Evolutionary conservation across 2,888 invertebrate genomes (phyloP).

Genomic region (Octonoba sinensis): DNA sequence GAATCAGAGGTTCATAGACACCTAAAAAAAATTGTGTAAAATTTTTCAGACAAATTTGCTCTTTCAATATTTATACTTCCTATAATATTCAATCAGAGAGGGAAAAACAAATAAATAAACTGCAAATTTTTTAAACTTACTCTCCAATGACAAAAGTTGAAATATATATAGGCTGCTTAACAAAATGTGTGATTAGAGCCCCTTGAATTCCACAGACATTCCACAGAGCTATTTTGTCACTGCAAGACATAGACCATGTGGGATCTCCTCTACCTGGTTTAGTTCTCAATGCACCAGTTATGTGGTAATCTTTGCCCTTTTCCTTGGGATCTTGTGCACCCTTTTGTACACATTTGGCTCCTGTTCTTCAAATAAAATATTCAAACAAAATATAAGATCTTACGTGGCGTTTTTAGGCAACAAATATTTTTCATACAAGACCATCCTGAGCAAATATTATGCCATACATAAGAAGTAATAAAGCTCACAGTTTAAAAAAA

Average conservation of each 20-base stretch:
- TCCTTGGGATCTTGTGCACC: conserved; percentile 76
- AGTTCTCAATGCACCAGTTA: conserved; percentile 80
- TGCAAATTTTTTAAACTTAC: conserved; percentile 67
- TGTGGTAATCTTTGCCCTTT: conserved; percentile 78
- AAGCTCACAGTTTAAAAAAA: background rate
- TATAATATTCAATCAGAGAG: no score
- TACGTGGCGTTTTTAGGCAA: background rate
- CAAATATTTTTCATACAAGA: no score
- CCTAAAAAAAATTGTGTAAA: no score
- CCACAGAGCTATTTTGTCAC: conserved; percentile 94
- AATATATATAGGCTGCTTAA: conserved; percentile 80
- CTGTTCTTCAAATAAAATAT: conserved; percentile 78
- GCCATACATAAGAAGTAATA: background rate
- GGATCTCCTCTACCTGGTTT: conserved; percentile 93
- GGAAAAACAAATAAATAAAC: background rate
- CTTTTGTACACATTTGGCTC: conserved; percentile 83
- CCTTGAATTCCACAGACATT: conserved; percentile 87
- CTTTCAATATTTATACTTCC: no score
- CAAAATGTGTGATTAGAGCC: conserved; percentile 79
- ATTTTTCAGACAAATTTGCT: no score
- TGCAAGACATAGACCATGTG: conserved; percentile 91
- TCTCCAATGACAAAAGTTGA: conserved; percentile 80
- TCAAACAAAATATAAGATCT: background rate
- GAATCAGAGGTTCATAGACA: no score
- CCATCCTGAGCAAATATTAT: no score